Conservation (phyloP, 1,140 invertebrate species). For the Drosophila orena region DNA sequence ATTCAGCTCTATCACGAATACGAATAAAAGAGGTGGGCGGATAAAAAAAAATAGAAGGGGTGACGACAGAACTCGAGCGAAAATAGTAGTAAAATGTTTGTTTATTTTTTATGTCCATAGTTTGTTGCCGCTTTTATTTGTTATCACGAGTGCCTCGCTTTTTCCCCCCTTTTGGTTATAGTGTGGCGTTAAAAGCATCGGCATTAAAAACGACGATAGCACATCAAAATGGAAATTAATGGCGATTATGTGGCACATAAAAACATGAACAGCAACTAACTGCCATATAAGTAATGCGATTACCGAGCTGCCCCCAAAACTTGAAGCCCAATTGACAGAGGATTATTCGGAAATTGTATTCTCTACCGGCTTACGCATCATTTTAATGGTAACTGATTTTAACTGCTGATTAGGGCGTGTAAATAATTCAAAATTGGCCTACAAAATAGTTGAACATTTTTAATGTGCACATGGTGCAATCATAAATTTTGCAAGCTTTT, state of each 20-base stretch:
- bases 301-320: conserved; percentile 12
- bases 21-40: background rate
- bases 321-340: conserved; percentile 34
- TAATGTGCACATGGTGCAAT: conserved; percentile 12
- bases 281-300: conserved; percentile 56
- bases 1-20: conserved; percentile 9
- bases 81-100: conserved; percentile 69
- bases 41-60: conserved; percentile 7
- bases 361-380: conserved; percentile 14
- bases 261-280: conserved; percentile 46
- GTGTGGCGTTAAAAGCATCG: conserved; percentile 64
- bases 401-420: conserved; percentile 16
- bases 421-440: conserved; percentile 4
- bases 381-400: conserved; percentile 4
- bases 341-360: conserved; percentile 14
- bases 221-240: conserved; percentile 62
- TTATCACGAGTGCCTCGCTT: conserved; percentile 32
- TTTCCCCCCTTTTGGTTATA: background rate
- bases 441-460: conserved; percentile 15
- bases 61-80: conserved; percentile 15
- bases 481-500: conserved; percentile 9
- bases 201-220: conserved; percentile 70
- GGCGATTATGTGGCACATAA: conserved; percentile 56
- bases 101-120: conserved; percentile 74
- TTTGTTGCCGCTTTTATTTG: conserved; percentile 69